Conservation (phyloP, 2,113 vertebrate species). For the Conger conger region DNA sequence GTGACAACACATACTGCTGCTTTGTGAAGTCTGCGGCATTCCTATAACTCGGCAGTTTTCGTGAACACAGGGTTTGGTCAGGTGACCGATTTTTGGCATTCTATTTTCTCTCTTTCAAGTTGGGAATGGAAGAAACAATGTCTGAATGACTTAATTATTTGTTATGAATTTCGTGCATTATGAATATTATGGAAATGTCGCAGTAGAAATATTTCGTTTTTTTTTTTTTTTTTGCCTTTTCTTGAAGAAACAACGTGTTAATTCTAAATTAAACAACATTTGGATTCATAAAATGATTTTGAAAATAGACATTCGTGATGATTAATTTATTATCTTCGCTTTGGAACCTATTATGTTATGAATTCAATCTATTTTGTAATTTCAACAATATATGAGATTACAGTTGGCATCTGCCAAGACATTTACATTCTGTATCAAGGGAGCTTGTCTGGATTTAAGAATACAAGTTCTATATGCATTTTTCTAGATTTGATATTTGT, state of each 20-base stretch:
- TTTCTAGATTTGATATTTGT: background rate
- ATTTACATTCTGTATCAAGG: background rate
- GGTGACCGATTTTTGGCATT: background rate
- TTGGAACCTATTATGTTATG: background rate
- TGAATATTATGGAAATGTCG: no score
- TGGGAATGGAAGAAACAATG: background rate
- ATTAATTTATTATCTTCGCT: background rate
- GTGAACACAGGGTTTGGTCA: background rate
- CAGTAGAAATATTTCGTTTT: no score
- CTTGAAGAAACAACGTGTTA: no score
- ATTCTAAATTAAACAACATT: no score
- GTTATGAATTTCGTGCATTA: no score
- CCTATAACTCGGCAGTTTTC: slow-evolving; percentile 12
- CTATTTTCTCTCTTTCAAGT: background rate
- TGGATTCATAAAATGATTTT: background rate
- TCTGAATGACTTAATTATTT: no score
- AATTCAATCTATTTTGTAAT: background rate
- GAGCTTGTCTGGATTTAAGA: background rate
- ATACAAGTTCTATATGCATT: background rate
- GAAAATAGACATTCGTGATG: background rate
- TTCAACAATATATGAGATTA: background rate
- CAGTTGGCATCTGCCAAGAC: background rate
- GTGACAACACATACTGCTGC: background rate
- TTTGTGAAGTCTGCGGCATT: slow-evolving; percentile 1
- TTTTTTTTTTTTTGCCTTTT: no score